These are phyloP conservation scores for Dysidea cf. avara DNA, from an alignment of 37 sponge, comb jelly and placozoan species.

Conservation along the genomic window DNA sequence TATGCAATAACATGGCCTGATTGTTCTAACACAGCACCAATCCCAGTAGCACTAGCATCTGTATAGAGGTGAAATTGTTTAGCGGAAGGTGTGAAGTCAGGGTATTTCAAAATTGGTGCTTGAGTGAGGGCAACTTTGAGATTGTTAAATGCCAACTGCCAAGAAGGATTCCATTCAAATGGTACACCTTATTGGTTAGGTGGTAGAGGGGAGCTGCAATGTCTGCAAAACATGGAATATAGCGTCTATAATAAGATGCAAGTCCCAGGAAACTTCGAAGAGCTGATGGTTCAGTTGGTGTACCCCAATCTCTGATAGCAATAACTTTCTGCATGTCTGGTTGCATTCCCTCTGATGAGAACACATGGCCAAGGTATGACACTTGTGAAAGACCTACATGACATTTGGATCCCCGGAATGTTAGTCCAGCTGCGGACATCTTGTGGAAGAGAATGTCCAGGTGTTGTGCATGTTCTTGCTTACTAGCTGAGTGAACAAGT, in stretches of 20 bases:
- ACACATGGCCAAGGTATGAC: no score
- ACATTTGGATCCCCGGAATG: conserved; percentile 10
- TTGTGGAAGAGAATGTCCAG: conserved; percentile 4
- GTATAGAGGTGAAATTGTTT: no score
- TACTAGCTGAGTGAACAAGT: conserved; percentile 4
- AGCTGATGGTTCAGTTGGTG: background rate
- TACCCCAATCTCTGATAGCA: background rate
- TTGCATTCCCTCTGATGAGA: background rate
- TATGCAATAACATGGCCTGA: no score
- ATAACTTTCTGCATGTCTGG: background rate
- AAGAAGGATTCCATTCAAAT: conserved; percentile 1
- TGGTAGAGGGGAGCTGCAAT: conserved; percentile 26
- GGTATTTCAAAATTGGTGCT: conserved; percentile 8
- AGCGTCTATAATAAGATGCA: no score
- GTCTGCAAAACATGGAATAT: background rate
- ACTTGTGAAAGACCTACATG: no score
- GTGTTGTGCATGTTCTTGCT: background rate
- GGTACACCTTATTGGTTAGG: conserved; percentile 10
- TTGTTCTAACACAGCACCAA: no score
- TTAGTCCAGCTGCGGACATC: background rate
- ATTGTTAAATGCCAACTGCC: background rate
- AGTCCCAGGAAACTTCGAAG: no score
- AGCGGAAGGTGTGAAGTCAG: background rate
- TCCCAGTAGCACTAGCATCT: no score
- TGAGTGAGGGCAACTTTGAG: conserved; percentile 16